Evolutionary conservation across 2,797 vertebrate species (phyloP).

Genomic region (Pangasius djambal): DNA sequence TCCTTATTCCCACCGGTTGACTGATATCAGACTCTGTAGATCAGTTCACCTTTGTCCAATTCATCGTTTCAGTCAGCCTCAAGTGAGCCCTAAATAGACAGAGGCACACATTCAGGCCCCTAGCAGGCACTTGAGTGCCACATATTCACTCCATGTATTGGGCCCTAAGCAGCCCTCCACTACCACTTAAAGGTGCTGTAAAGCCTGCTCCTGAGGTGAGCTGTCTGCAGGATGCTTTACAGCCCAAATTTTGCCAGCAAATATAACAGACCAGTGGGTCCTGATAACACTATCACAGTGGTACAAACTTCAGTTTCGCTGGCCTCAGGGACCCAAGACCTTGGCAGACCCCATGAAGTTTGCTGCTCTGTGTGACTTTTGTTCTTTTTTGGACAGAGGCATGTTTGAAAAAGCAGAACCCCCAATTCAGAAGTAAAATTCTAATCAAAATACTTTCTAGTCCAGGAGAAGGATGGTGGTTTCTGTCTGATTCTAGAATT

Average conservation of each 20-base stretch:
- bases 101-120: background rate
- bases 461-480: background rate
- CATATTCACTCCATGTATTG: background rate
- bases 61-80: conserved; percentile 1
- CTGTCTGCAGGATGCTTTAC: background rate
- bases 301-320: background rate
- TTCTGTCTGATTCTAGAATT: background rate
- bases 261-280: background rate
- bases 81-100: background rate
- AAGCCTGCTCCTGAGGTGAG: background rate
- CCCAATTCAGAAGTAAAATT: background rate
- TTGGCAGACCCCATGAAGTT: background rate
- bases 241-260: background rate
- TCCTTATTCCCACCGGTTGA: background rate
- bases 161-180: background rate
- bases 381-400: background rate
- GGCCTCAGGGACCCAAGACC: background rate
- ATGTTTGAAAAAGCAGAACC: background rate
- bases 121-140: background rate
- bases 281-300: background rate
- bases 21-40: background rate
- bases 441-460: background rate
- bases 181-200: background rate
- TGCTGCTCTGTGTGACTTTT: background rate
- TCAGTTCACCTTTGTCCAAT: background rate